Evolutionary conservation across 2,888 invertebrate genomes (phyloP).

Genomic region (Trileptium ribeirensis): DNA sequence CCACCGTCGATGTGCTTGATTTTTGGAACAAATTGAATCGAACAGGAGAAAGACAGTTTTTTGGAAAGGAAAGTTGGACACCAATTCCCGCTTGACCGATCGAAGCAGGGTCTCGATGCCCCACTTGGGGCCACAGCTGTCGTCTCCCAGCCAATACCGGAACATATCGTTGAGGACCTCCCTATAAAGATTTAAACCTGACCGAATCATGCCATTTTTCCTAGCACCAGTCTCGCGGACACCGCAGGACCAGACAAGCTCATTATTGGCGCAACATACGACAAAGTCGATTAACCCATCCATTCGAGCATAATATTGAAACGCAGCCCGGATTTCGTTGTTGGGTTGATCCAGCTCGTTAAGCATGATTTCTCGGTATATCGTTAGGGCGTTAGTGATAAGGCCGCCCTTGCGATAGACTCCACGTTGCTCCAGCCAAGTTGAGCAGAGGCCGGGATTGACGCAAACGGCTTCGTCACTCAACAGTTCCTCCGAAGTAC

Average conservation of each 20-base stretch:
- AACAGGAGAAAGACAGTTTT: background rate
- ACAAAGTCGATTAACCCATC: background rate
- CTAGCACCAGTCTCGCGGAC: background rate
- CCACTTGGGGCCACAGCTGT: background rate
- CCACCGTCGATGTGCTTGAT: background rate
- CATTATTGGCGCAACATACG: background rate
- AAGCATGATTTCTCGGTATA: background rate
- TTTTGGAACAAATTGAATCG: background rate
- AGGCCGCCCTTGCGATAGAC: background rate
- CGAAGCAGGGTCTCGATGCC: background rate
- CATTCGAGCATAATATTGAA: background rate
- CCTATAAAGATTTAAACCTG: background rate
- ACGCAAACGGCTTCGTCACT: background rate
- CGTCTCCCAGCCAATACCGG: background rate
- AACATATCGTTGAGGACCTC: background rate
- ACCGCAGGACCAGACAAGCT: background rate
- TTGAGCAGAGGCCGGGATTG: background rate
- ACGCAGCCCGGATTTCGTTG: background rate
- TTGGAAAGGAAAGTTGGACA: background rate
- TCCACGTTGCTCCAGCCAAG: background rate
- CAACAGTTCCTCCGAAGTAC: background rate
- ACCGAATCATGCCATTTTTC: background rate
- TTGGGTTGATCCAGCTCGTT: background rate
- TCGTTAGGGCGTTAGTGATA: background rate
- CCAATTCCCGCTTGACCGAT: background rate